Percentiles rank a stretch among this genome's conserved stretches.
Conservation (phyloP, 2,888 invertebrate species). For the Leptinotarsa haldemani region DNA sequence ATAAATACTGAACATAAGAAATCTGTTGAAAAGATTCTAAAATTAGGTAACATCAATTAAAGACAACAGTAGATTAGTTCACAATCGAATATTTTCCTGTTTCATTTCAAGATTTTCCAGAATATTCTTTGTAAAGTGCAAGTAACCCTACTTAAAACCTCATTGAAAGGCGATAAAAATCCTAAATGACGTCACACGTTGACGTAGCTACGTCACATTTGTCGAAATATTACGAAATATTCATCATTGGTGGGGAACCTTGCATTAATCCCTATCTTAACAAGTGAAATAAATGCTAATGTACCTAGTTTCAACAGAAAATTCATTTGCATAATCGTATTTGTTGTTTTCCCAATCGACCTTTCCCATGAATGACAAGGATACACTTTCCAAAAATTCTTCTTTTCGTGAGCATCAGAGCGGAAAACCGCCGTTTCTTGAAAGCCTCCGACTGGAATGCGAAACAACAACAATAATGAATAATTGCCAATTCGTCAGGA, state of each 20-base stretch:
- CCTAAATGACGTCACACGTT: background rate
- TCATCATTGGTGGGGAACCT: background rate
- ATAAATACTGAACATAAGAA: too few relatives aligned
- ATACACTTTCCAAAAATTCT: background rate
- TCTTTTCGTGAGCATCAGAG: background rate
- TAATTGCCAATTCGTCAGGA: constrained; percentile 6
- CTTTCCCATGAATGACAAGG: background rate
- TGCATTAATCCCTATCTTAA: background rate
- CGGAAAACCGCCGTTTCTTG: background rate
- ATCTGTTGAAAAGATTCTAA: too few relatives aligned
- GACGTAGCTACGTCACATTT: background rate
- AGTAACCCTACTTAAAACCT: background rate
- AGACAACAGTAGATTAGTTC: too few relatives aligned
- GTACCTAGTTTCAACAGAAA: background rate
- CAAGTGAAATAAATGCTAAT: background rate
- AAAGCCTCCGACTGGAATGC: constrained; percentile 1
- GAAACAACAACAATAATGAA: background rate
- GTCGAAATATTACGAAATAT: background rate
- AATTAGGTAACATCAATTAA: too few relatives aligned
- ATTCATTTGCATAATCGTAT: background rate
- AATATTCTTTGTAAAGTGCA: too few relatives aligned
- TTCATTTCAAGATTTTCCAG: too few relatives aligned
- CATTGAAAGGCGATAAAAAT: background rate
- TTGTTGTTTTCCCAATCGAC: constrained; percentile 8
- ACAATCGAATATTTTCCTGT: too few relatives aligned